Base-by-base conservation (phyloP, 2,888 invertebrate genomes). In the Lithophane ornitopus region DNA sequence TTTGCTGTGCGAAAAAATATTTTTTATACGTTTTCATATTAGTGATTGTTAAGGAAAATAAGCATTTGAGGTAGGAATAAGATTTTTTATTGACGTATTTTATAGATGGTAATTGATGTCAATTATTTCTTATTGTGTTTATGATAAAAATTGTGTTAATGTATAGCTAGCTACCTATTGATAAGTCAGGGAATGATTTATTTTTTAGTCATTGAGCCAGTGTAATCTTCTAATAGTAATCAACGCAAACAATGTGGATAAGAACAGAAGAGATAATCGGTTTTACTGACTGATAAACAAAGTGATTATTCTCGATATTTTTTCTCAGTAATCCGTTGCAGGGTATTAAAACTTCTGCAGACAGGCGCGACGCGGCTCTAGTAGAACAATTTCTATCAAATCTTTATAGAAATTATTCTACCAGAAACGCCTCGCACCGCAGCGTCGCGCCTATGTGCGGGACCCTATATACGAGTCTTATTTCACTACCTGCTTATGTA, bases 81-180 rank as follows among this genome's bases (percentile, higher is more conserved):
- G 67, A n/a, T 61, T 76, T 84, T 84, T 86, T 85, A 83, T 78
- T 58, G 58, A 49, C 22, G 54, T 73, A 59, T 82, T 82, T 76
- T 85, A 74, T 79, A 72, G 70, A 52, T 58, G 68, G 62, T 87
- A 87, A 85, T 87, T 87, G 85, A 11, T 66, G 69, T 34, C 81
- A 74, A 87, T 85, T 85, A 82, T 84, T 78, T 75, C 66, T 80
- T 80, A 78, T 76, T 78, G 80, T 82, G 19, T 49, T 62, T 72
- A 46, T 52, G 70, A 70, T 46, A 26, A 22, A 73, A 69, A 75
- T 76, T 63, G 58, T 52, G 22, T 34, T 72, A 68, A 71, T 74
- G 39, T 41, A 14, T 34, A 54, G n/a, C 59, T 73, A 63, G n/a
- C 44, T 74, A 70, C 59, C 70, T 58, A 78, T 78, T 78, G 54